Evolutionary conservation across 2,797 vertebrate species (phyloP).

Genomic region (Sardinella longiceps): DNA sequence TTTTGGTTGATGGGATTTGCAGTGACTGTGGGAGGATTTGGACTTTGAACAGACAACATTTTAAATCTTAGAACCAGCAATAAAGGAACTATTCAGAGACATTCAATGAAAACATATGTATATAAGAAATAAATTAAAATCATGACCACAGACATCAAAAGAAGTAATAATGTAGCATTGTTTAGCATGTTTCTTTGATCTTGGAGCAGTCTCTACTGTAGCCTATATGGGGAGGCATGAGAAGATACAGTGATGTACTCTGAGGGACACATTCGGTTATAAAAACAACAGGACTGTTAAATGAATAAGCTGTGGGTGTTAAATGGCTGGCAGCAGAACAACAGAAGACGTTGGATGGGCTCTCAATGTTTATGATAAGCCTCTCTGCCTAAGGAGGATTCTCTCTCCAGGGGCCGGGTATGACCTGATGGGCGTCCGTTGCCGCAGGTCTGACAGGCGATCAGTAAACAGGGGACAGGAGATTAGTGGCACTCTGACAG

Average conservation of each 20-base stretch:
- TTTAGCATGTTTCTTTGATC: background rate
- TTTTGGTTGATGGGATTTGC: background rate
- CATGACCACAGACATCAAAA: background rate
- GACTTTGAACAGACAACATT: background rate
- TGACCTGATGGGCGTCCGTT: background rate
- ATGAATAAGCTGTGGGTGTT: background rate
- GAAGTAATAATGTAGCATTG: background rate
- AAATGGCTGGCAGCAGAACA: background rate
- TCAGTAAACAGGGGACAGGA: background rate
- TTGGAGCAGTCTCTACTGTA: background rate
- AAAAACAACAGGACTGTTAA: no score
- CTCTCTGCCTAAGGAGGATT: background rate
- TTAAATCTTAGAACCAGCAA: background rate
- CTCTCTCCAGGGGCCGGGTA: background rate
- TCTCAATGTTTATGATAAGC: background rate
- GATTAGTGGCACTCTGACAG: constrained; percentile 42
- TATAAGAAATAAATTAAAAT: background rate
- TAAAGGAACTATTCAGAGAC: background rate
- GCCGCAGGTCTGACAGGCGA: background rate
- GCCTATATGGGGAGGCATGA: background rate
- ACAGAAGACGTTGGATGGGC: background rate
- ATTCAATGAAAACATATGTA: no score
- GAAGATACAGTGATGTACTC: no score
- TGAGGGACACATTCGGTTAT: no score
- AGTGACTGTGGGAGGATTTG: background rate